Evolutionary conservation across 2,113 vertebrate species (phyloP), one percentile per base, ranked within the genome.

Genomic region (Paradoxurus hermaphroditus): DNA sequence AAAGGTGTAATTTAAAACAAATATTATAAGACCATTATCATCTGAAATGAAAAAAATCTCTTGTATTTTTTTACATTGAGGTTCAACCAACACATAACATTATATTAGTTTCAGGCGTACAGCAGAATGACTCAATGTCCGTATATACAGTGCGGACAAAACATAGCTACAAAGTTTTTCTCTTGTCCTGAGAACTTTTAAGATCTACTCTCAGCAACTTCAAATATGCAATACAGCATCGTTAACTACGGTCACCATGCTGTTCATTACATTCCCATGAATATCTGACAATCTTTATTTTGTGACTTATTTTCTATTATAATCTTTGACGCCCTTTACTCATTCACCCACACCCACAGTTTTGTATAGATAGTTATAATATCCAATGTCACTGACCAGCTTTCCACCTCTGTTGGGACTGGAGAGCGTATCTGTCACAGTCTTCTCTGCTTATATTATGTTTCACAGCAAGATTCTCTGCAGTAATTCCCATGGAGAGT

Each of bases 391-490:
- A 98, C 99, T 98, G 77, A 99, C 99, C 99, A 56, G 99, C 99
- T 98, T 99, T 99, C 99, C 99, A 99, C 75, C 98, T 99, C 98
- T 99, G 99, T 88, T 99, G 99, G 0, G 99, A 99, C 98, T 99
- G 99, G 92, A 99, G 67, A 0, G 99, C 99, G 0, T 99, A 99
- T 8, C 88, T 98, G 98, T 99, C 99, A 51, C 99, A 99, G 5
- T 99, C 99, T 96, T 99, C 99, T 62, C 99, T 99, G 34, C 98
- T 98, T 96, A 99, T 99, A 96, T 99, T 98, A 95, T 99, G 98
- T 89, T 99, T 99, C 21, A 96, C 99, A n/a, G 99, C 99, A 95
- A 99, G 99, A 88, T 99, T 99, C 98, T 99, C 99, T 77, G 99
- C 99, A 13, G 99, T 99, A 90, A 99, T 90, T 46, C 98, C 99